Conservation (phyloP, 2,113 vertebrate genomes). For the Etia nguti region DNA sequence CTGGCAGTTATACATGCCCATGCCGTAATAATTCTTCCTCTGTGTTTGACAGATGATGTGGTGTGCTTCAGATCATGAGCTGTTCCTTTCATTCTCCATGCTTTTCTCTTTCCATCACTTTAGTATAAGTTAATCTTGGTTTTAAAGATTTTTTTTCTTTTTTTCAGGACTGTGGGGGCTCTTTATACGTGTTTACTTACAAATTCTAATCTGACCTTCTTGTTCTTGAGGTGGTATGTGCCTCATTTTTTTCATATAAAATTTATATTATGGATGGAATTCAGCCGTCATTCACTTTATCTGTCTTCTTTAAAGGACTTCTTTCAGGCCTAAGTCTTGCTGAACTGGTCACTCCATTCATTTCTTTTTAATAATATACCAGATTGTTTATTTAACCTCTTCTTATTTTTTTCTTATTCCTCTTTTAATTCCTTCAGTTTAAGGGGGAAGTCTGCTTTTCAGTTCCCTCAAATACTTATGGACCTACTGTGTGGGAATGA, state of each 20-base stretch:
- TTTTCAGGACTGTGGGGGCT: background rate
- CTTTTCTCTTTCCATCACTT: background rate
- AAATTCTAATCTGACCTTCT: background rate
- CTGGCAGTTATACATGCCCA: background rate
- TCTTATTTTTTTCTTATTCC: background rate
- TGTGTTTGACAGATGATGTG: background rate
- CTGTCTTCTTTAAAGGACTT: background rate
- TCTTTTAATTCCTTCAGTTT: background rate
- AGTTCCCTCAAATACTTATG: background rate
- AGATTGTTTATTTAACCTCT: background rate
- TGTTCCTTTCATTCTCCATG: background rate
- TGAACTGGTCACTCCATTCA: background rate
- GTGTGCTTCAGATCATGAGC: background rate
- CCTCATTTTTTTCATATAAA: background rate
- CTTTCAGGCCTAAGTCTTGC: background rate
- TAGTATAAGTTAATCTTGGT: background rate
- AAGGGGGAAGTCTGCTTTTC: background rate
- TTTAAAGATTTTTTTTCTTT: fast-evolving
- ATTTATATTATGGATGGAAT: background rate
- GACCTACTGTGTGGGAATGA: background rate
- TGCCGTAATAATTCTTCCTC: background rate
- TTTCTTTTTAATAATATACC: background rate
- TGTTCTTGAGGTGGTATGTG: background rate
- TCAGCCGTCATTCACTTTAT: background rate
- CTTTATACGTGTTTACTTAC: background rate